A percentile compares a stretch with the other conserved stretches of the same genome.
Evolutionary conservation across 1,140 invertebrate genomes (phyloP).

Genomic region (Laodelphax striatellus): DNA sequence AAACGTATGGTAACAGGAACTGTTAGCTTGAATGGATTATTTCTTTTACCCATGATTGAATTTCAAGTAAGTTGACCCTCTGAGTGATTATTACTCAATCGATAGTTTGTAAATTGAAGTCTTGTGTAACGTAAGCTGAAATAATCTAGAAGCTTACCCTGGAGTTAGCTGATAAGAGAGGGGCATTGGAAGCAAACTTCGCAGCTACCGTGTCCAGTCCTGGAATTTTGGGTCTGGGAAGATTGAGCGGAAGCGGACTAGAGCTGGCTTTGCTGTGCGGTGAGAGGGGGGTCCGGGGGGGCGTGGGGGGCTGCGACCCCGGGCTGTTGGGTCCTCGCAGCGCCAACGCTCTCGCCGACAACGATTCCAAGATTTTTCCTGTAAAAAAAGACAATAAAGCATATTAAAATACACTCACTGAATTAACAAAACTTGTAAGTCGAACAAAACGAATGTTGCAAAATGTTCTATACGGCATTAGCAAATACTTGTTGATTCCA

Average conservation of each 20-base stretch:
- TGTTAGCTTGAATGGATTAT: too few species aligned
- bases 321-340: slow-evolving; percentile 7
- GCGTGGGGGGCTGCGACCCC: slow-evolving; percentile 20
- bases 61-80: too few species aligned
- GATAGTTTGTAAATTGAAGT: too few species aligned
- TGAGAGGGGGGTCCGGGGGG: slow-evolving; percentile 17
- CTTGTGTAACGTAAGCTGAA: too few species aligned
- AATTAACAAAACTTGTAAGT: too few species aligned
- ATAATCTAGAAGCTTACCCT: slow-evolving; percentile 8
- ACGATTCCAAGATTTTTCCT: slow-evolving; percentile 24
- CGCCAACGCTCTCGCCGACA: slow-evolving; percentile 11
- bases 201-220: slow-evolving; percentile 12
- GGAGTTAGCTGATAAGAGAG: neutral
- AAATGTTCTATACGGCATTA: too few species aligned
- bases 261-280: slow-evolving; percentile 10
- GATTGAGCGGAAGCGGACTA: slow-evolving; percentile 1
- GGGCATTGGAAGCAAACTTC: slow-evolving; percentile 13
- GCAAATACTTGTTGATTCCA: too few species aligned
- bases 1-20: too few species aligned
- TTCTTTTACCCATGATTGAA: too few species aligned
- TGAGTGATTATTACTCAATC: too few species aligned
- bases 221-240: neutral
- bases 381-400: slow-evolving; percentile 15
- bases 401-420: too few species aligned
- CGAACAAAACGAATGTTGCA: too few species aligned